Base-by-base conservation (phyloP, 2,888 invertebrate species). In the Anoncus sp. region DNA sequence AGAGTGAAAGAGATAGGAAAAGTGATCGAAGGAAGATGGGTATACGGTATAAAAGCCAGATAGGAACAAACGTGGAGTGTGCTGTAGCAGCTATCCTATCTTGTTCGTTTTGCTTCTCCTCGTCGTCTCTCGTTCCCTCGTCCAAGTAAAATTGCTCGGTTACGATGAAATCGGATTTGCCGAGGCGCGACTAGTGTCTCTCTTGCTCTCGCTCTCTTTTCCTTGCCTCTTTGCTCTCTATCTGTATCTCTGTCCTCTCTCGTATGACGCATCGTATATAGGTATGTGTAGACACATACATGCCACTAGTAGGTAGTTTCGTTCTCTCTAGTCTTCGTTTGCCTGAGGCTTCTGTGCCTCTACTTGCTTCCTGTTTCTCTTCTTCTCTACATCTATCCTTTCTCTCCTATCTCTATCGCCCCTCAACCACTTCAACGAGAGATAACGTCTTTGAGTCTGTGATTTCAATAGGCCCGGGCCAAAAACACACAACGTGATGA, bases 151-250 rank as follows among this genome's bases (percentile, higher is more conserved):
- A 81, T 81, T 81, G 77, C 73, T 77, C 82, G 75, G 80, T 84
- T 81, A 82, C 79, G 80, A 80, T 72, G 79, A 83, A 87, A 87
- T 88, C 85, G 82, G 82, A 88, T 87, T 86, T 86, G 79, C 83
- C 76, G 73, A 80, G 79, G 74, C 78, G 82, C 81, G 72, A 81
- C 53, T 75, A 81, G 80, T 79, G 79, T 82, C 43, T 38, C 10
- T 31, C 51, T 10, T 62, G n/a, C n/a, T n/a, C n/a, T n/a, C 18
- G 14, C 14, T 63, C 47, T 16, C 60, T 18, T 57, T 45, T 35
- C 57, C 24, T 20, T 40, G 35, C 24, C 40, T 40, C 38, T 71
- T 22, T 24, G 10, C 49, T 51, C 47, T 51, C 51, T 22, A n/a
- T n/a, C n/a, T n/a, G n/a, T n/a, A 6, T 27, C 47, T 45, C 62